Conservation (phyloP, 2,113 vertebrate genomes). For the Oceanites oceanicus region DNA sequence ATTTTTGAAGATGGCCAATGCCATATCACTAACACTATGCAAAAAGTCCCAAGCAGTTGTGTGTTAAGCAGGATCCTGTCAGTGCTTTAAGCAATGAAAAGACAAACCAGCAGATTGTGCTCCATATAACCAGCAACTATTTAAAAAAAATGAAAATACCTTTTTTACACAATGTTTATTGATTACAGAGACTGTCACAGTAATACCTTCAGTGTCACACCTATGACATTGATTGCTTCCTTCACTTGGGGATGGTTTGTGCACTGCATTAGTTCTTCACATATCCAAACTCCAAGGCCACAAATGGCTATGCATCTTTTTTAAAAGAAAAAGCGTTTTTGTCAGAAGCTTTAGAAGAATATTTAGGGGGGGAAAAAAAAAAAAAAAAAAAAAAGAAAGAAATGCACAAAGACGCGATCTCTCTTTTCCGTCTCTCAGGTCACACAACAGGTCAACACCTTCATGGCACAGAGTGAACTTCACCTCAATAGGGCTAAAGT, state of each 20-base stretch:
- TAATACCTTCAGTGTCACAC: constrained; percentile 94
- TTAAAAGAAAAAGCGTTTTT: neutral
- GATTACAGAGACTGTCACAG: neutral
- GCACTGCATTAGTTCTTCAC: constrained; percentile 88
- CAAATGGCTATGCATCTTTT: constrained; percentile 92
- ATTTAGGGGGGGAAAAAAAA: neutral
- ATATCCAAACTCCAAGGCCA: constrained; percentile 94
- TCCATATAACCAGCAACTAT: neutral
- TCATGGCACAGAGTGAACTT: rapidly evolving
- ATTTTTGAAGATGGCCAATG: too few species aligned
- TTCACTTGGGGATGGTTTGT: constrained; percentile 88
- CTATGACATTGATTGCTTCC: constrained; percentile 93
- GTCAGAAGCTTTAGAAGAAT: neutral
- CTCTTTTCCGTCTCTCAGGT: neutral
- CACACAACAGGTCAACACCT: neutral
- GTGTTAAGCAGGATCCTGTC: neutral
- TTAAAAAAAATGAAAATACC: neutral
- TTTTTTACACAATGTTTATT: neutral
- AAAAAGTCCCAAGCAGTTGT: neutral
- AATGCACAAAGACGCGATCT: rapidly evolving
- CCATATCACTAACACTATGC: rapidly evolving
- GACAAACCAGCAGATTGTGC: neutral
- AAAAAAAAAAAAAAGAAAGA: too few species aligned
- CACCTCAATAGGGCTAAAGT: neutral
- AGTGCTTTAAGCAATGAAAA: neutral